Percentiles rank a stretch among this genome's conserved stretches.
Conservation (phyloP, 2,888 invertebrate species). For the Tanytarsus gracilentus region DNA sequence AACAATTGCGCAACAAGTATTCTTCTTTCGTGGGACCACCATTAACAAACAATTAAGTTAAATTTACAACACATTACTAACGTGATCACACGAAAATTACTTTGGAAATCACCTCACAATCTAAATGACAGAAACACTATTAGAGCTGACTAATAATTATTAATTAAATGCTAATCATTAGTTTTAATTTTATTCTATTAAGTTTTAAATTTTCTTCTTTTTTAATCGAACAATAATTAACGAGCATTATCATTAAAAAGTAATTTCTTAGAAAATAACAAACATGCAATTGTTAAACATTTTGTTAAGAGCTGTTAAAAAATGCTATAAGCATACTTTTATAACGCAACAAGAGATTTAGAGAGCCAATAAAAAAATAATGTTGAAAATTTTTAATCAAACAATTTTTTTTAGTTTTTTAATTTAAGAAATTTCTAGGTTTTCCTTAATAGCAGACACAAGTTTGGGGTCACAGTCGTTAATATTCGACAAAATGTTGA, state of each 20-base stretch:
- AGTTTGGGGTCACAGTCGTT: conserved; percentile 14
- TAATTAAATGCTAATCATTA: neutral
- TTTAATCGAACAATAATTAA: no score
- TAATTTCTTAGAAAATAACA: no score
- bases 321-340: no score
- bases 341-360: no score
- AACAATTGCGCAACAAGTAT: neutral
- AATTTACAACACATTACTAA: neutral
- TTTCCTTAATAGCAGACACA: conserved; percentile 10
- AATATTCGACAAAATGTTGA: conserved; percentile 13
- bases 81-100: neutral
- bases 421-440: neutral
- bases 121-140: neutral
- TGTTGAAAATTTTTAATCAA: no score
- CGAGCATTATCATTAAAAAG: no score
- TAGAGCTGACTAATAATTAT: neutral
- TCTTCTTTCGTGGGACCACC: neutral
- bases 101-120: neutral
- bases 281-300: no score
- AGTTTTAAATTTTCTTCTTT: no score
- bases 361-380: no score
- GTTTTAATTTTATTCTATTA: no score
- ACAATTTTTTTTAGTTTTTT: neutral
- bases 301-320: no score
- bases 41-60: neutral